phyloP scores from a whole-genome alignment of 2,113 vertebrate species.

The Semnopithecus entellus region DNA sequence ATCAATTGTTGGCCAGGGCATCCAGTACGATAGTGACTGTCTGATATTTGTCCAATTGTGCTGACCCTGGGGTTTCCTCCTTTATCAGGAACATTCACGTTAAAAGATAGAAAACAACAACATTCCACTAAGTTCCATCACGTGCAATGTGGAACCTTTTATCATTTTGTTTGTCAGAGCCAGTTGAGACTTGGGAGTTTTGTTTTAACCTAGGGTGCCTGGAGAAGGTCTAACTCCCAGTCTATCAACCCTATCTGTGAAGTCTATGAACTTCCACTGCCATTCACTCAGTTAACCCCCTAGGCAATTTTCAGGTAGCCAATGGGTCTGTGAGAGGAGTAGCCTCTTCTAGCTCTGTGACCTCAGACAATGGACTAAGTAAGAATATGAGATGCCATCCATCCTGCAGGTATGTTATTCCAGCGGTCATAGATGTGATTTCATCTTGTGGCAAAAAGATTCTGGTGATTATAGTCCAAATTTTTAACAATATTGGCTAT shows the following conservation, averaged over 20 bases:
- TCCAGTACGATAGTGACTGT: neutral
- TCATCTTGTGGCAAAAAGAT: neutral
- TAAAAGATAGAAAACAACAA: neutral
- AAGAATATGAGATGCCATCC: neutral
- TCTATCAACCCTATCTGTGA: neutral
- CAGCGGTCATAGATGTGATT: neutral
- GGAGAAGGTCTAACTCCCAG: neutral
- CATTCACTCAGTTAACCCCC: neutral
- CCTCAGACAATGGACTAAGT: neutral
- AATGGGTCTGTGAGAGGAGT: neutral
- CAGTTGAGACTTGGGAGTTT: neutral
- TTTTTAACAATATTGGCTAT: neutral
- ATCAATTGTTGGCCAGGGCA: neutral
- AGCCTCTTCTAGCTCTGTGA: neutral
- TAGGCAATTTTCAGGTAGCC: neutral
- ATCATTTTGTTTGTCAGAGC: neutral
- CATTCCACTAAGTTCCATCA: neutral
- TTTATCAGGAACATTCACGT: neutral
- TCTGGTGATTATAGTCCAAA: neutral
- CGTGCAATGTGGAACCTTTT: neutral
- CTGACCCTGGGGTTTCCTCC: neutral
- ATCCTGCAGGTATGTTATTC: neutral
- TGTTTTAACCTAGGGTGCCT: neutral
- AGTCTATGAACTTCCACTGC: neutral
- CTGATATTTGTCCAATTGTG: neutral